phyloP scores from a whole-genome alignment of 2,113 vertebrate species.

The Nannobrachium achirus region DNA sequence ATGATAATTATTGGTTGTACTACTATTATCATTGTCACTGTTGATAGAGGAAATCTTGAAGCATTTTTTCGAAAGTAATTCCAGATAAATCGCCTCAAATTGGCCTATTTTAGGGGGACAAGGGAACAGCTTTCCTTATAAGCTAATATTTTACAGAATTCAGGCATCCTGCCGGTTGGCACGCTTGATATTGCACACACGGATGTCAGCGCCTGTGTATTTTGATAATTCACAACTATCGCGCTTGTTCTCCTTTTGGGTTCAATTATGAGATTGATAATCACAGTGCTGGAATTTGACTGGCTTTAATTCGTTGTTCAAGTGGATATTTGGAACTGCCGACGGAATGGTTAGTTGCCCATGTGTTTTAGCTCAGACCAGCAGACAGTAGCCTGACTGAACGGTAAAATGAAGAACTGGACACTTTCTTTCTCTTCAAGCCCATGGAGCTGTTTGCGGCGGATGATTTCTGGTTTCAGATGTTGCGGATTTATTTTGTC shows the following conservation, averaged over 20 bases:
- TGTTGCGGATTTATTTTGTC: slow-evolving; percentile 44
- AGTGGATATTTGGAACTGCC: slow-evolving; percentile 59
- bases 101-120: slow-evolving; percentile 78
- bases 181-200: slow-evolving; percentile 61
- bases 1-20: slow-evolving; percentile 86
- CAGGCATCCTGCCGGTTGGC: slow-evolving; percentile 65
- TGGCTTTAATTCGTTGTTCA: slow-evolving; percentile 79
- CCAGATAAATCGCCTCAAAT: slow-evolving; percentile 84
- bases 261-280: slow-evolving; percentile 73
- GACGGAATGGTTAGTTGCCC: slow-evolving; percentile 54
- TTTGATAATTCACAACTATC: slow-evolving; percentile 71
- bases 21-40: slow-evolving; percentile 83
- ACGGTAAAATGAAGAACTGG: slow-evolving; percentile 56
- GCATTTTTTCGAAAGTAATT: slow-evolving; percentile 81
- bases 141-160: slow-evolving; percentile 80
- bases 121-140: slow-evolving; percentile 74
- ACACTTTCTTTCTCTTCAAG: slow-evolving; percentile 36
- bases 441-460: slow-evolving; percentile 20
- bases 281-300: slow-evolving; percentile 70
- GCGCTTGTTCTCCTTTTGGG: slow-evolving; percentile 64
- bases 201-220: slow-evolving; percentile 66
- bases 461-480: slow-evolving; percentile 48
- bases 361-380: slow-evolving; percentile 56
- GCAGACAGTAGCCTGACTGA: slow-evolving; percentile 52
- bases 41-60: slow-evolving; percentile 81